Percentiles rank a stretch among this genome's conserved stretches.
Evolutionary conservation across 2,113 vertebrate genomes (phyloP).

Genomic region (Passer montanus): DNA sequence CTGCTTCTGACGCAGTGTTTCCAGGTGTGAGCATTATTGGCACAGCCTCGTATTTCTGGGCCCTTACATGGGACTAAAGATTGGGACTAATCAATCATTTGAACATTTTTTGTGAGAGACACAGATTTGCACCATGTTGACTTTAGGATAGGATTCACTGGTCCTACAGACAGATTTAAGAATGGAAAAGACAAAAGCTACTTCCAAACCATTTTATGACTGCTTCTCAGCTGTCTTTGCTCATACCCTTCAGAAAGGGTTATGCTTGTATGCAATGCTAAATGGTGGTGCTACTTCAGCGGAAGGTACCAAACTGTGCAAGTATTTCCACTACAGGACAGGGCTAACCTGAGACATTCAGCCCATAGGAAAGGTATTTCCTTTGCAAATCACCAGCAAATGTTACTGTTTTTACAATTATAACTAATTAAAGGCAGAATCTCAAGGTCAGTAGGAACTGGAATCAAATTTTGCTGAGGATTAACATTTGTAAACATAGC

Average conservation of each 20-base stretch:
- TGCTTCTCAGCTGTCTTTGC: not conserved
- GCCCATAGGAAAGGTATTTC: not conserved
- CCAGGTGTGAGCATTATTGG: not conserved
- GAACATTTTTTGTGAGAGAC: not conserved
- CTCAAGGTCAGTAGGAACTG: not conserved
- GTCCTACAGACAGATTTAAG: not conserved
- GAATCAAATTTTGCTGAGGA: not conserved
- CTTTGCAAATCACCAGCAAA: not conserved
- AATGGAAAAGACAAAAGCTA: not conserved
- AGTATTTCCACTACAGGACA: not conserved
- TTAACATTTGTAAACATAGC: not conserved
- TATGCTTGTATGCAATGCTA: not conserved
- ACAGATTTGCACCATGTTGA: not conserved
- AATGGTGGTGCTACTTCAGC: not conserved
- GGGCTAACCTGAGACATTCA: not conserved
- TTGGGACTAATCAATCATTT: not conserved
- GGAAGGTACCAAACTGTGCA: not conserved
- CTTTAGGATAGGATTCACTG: not conserved
- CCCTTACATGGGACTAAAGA: not conserved
- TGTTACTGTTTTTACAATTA: not conserved
- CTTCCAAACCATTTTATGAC: not conserved
- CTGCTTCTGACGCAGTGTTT: fast-evolving
- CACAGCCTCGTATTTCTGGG: not conserved
- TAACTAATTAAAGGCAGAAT: not conserved
- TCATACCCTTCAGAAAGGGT: not conserved